Base-by-base conservation (phyloP, 2,888 invertebrate genomes). In the Ametastegia equiseti region DNA sequence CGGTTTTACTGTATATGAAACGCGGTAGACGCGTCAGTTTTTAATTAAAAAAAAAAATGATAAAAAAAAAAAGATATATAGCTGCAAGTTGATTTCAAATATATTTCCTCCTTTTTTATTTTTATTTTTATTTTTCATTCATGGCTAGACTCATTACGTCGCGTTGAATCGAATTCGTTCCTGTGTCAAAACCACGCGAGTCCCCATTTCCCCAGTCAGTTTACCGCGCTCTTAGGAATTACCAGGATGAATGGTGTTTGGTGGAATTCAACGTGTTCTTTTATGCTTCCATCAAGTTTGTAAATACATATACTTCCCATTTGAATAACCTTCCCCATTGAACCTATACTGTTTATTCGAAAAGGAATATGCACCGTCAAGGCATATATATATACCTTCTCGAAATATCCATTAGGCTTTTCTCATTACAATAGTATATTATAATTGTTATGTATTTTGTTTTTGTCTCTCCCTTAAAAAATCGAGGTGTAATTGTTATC, bases 401-500 rank as follows among this genome's bases (percentile, higher is more conserved):
- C 23, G 11, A n/a, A n/a, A n/a, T n/a, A n/a, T n/a, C 9, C 30
- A 60, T 30, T 15, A 15, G 15, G 30, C 11, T 60, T 30, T 30
- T 23, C 13, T 60, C 2, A 60, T 15, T 1, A 9, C 4, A 47
- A 47, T 27, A 42, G 23, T 45, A 11, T 13, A 9, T 36, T 2
- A 36, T 67, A 11, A 67, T 39, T 19, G 5, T 67, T 7, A 60
- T 42, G 5, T 13, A 54, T 54, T 54, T 39, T 39, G 0, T 39
- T n/a, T n/a, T 50, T 19, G n/a, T 54, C 19, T 54, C n/a, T 75
- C 19, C 30, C 39, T 54, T 67, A 19, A 63, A 15, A 45, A 60
- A 60, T 50, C 15, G 27, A 42, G 78, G 78, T 42, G 60, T 63
- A 60, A 78, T 78, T 78, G 42, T 57, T 63, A 78, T 78, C 78